Conservation (phyloP, 2,113 vertebrate genomes). For the Otis tarda region DNA sequence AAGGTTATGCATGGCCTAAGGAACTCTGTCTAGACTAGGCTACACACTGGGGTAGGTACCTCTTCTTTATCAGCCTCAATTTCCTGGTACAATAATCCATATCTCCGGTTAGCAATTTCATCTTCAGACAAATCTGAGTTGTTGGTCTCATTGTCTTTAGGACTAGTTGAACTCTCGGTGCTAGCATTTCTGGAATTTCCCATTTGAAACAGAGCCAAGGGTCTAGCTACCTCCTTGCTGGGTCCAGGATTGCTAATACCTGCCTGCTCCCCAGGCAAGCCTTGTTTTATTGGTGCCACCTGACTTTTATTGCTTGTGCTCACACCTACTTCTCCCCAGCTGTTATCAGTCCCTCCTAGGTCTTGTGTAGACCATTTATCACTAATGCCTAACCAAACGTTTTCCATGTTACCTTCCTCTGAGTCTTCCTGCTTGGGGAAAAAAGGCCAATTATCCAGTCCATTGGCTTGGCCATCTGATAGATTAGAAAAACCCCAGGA, state of each 20-base stretch:
- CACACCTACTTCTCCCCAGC: conserved; percentile 46
- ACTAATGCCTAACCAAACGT: conserved; percentile 70
- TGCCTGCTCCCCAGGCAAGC: conserved; percentile 8
- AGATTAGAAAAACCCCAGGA: conserved; percentile 64
- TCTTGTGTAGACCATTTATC: conserved; percentile 69
- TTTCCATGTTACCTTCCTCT: conserved; percentile 49
- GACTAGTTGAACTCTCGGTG: conserved; percentile 73
- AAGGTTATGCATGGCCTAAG: conserved; percentile 74
- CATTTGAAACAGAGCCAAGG: conserved; percentile 57
- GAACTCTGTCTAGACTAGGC: conserved; percentile 81
- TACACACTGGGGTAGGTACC: conserved; percentile 85
- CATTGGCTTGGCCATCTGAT: conserved; percentile 61
- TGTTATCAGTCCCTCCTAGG: conserved; percentile 43
- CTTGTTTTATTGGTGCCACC: conserved; percentile 40
- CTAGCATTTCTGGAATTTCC: conserved; percentile 73
- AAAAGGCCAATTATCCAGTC: conserved; percentile 70
- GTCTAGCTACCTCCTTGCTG: conserved; percentile 54
- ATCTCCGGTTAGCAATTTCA: conserved; percentile 93
- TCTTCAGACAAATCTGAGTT: conserved; percentile 96
- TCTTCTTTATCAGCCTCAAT: conserved; percentile 92
- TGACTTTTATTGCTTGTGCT: conserved; percentile 43
- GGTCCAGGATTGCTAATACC: conserved; percentile 8
- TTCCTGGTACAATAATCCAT: conserved; percentile 93
- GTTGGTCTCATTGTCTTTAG: conserved; percentile 87
- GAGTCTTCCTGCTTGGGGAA: conserved; percentile 58